Evolutionary conservation across 2,797 vertebrate species (phyloP).

Genomic region (Gambusia yucatana): DNA sequence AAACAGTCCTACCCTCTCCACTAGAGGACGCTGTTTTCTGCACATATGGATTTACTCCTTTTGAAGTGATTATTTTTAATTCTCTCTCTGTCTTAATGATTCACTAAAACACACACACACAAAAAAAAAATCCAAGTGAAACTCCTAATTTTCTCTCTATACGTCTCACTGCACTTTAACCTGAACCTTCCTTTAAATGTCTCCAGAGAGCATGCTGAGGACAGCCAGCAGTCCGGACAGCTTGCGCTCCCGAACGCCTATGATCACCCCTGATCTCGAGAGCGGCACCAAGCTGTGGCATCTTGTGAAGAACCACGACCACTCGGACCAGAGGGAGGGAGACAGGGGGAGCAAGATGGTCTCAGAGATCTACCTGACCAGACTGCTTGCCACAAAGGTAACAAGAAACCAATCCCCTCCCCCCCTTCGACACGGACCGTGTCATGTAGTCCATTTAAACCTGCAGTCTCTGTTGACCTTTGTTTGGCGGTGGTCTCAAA

Average conservation of each 20-base stretch:
- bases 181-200: conserved; percentile 10
- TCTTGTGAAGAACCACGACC: conserved; percentile 97
- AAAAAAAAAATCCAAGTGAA: neutral
- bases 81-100: neutral
- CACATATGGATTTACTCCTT: neutral
- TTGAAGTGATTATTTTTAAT: neutral
- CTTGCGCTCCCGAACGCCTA: conserved; percentile 93
- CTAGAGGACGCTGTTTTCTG: neutral
- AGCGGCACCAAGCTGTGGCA: conserved; percentile 98
- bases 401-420: conserved; percentile 2
- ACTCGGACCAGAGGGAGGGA: conserved; percentile 94
- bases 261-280: conserved; percentile 98
- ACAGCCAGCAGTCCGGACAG: conserved; percentile 98
- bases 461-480: conserved; percentile 74
- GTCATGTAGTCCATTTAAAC: conserved; percentile 55
- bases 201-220: conserved; percentile 95
- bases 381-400: conserved; percentile 96
- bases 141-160: neutral
- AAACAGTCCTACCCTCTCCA: conserved; percentile 3
- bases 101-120: too few relatives aligned
- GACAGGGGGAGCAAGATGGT: conserved; percentile 99
- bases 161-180: neutral
- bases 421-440: conserved; percentile 24
- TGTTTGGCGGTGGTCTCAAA: conserved; percentile 73
- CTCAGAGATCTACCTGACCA: conserved; percentile 96